A percentile compares a stretch with the other conserved stretches of the same genome.
Evolutionary conservation across 1,140 invertebrate species (phyloP).

Genomic region (Dreissena polymorpha): DNA sequence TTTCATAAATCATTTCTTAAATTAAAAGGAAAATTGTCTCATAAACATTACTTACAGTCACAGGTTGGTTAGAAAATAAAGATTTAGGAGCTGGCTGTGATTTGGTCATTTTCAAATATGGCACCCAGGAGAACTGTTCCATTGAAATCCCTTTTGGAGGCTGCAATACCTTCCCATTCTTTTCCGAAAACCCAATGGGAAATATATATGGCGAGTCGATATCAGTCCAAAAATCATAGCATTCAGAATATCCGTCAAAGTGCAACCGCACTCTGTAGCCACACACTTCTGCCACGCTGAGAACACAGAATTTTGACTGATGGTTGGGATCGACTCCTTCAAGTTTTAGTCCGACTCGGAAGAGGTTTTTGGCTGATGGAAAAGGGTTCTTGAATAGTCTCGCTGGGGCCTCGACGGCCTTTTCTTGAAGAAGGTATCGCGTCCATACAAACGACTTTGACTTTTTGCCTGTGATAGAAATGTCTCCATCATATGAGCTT

Average conservation of each 20-base stretch:
- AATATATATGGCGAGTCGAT: constrained; percentile 95
- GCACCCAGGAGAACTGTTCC: constrained; percentile 89
- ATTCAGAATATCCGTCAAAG: constrained; percentile 95
- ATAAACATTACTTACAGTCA: constrained; percentile 79
- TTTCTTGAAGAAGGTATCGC: constrained; percentile 77
- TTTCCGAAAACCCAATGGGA: constrained; percentile 94
- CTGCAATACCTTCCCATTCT: constrained; percentile 74
- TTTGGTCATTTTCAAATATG: constrained; percentile 89
- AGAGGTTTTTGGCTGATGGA: constrained; percentile 83
- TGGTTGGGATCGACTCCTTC: constrained; percentile 97
- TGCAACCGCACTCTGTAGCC: constrained; percentile 90
- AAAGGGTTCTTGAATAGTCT: constrained; percentile 79
- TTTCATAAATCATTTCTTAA: too few relatives aligned
- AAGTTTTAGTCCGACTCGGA: constrained; percentile 94
- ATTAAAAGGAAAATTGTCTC: too few relatives aligned
- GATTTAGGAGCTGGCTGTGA: constrained; percentile 89
- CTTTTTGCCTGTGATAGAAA: constrained; percentile 68
- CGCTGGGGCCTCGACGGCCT: constrained; percentile 73
- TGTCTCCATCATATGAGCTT: too few relatives aligned
- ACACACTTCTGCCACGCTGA: constrained; percentile 90
- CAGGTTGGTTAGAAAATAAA: constrained; percentile 86
- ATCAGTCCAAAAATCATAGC: constrained; percentile 97
- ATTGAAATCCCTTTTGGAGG: constrained; percentile 85
- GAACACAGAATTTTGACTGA: constrained; percentile 92
- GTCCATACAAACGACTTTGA: constrained; percentile 77